Evolutionary conservation across 2,113 vertebrate genomes (phyloP).

Genomic region (Hyperopisus bebe): DNA sequence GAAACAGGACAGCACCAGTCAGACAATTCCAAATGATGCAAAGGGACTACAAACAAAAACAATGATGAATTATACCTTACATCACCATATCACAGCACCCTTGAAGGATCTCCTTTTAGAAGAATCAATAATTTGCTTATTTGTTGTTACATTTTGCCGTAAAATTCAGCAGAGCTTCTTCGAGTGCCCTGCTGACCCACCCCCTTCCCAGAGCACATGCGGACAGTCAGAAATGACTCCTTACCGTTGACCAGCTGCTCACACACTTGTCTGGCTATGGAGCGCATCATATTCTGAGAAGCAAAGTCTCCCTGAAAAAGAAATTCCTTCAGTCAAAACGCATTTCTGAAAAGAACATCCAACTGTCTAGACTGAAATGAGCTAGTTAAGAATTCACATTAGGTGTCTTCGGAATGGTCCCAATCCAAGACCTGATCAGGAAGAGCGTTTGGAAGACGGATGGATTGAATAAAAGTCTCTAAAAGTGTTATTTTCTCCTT

Average conservation of each 20-base stretch:
- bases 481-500: background rate
- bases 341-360: background rate
- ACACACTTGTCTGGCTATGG: constrained; percentile 93
- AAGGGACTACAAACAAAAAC: background rate
- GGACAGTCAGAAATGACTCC: background rate
- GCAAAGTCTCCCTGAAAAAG: constrained; percentile 82
- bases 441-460: background rate
- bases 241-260: constrained; percentile 88
- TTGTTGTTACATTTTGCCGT: too few species aligned
- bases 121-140: background rate
- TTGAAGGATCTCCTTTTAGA: background rate
- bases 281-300: constrained; percentile 95
- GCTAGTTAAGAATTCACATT: background rate
- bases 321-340: background rate
- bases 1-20: constrained; percentile 20
- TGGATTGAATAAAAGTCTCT: background rate
- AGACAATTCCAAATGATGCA: background rate
- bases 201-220: background rate
- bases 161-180: background rate
- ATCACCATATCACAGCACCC: background rate
- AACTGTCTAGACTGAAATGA: background rate
- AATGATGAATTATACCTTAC: background rate
- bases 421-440: background rate
- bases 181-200: background rate
- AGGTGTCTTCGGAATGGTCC: background rate